Evolutionary conservation across 2,113 vertebrate species (phyloP), one percentile per base, ranked within the genome.

Genomic region (Sphaerodactylus townsendi): DNA sequence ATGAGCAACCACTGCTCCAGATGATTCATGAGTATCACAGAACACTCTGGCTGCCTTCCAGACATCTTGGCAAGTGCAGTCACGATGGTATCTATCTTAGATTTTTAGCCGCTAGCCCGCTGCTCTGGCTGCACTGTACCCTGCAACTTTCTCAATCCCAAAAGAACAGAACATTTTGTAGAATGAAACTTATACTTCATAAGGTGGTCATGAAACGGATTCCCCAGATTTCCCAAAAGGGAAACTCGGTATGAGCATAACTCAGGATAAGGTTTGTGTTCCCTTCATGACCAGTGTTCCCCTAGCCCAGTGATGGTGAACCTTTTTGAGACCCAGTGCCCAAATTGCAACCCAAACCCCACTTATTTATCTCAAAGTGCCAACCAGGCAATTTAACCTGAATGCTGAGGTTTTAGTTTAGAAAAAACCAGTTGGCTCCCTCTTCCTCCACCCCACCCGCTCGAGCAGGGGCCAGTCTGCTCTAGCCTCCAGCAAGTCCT

Each of bases 11-110:
- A 83, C 44, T 66, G 81, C 50, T 41, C 66, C 41, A 21, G 81
- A 76, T 76, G 62, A 83, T 76, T 83, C 72, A 83, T 68, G 81
- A 76, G 37, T 68, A 76, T 75, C 71, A 66, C 48, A 48, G 33
- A 48, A 75, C 46, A 41, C 33, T 50, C 81, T 83, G 46, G 72
- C 81, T 66, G 44, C 33, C 37, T 83, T 83, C 72, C 81, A 83
- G 23, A 66, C n/a, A n/a, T n/a, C n/a, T n/a, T 74, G 62, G 62
- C 72, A 83, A 75, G 23, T 21, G 59, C 11, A 83, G 50, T 66
- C 41, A 35, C 62, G 21, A 33, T 68, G 48, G 30, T 33, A 62
- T 15, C 44, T 14, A 82, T 53, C 30, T n/a, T 37, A 39, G 72
- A 53, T 66, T 74, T 76, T 19, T 25, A 65, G 33, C 23, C 23